Evolutionary conservation across 2,113 vertebrate genomes (phyloP), one percentile per base, ranked within the genome.

Genomic region (Melanostigma gelatinosum): DNA sequence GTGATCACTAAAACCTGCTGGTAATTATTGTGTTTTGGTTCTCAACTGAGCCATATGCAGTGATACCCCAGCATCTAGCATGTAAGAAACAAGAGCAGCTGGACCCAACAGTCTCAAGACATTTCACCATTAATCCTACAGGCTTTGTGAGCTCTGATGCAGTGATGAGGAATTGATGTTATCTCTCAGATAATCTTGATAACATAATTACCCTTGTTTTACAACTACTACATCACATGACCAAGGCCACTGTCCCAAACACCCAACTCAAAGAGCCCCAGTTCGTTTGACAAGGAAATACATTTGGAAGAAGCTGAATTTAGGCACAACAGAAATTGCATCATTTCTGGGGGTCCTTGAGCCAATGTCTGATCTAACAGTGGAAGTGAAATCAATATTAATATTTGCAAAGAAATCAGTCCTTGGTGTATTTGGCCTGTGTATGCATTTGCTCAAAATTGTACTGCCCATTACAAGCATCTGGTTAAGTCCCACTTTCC

Each of bases 51-150:
- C 55, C 38, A 32, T 20, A 22, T 22, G 48, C 29, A 76, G 13
- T 63, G 52, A 74, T 72, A 50, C 73, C 44, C 3, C 71, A 54
- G 44, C 24, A n/a, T 36, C 20, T 15, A 32, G 40, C 72, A 36
- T 42, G 46, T 27, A 40, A 27, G 8, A n/a, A 70, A 60, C 65
- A 69, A 44, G 20, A 69, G 24, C 36, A 58, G 34, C 34, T 63
- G 68, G 46, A 63, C 46, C 52, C 57, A 48, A 62, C 36, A n/a
- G 15, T 57, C 34, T 20, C 0, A 32, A 62, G 18, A 46, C 50
- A 24, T 57, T 46, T 57, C 16, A 48, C 3, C 15, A 24, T 6
- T 57, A 64, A 79, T 44, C 29, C 29, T 10, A 58, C 65, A 48
- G 60, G 38, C 29, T 55, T 55, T 55, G 36, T 57, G 73, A 64